Evolutionary conservation across 2,113 vertebrate genomes (phyloP), one percentile per base, ranked within the genome.

Genomic region (Leucoraja erinaceus): DNA sequence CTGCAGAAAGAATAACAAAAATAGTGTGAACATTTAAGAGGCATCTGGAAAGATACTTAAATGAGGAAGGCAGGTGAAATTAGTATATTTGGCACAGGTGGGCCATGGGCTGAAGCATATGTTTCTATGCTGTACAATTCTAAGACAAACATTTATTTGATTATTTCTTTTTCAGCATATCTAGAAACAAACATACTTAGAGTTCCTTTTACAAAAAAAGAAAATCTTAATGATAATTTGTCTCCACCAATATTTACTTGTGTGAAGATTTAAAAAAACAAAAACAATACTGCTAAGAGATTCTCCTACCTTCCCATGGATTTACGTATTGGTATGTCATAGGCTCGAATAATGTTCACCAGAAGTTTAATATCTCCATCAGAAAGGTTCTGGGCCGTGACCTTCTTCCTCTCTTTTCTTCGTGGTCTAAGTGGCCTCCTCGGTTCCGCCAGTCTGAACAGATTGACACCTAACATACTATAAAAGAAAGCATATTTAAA

Each of bases 341-440:
- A 99, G 31, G 98, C 99, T 94, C 98, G 95, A 94, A 98, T 92
- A 79, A 99, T 94, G 95, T 98, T 99, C 94, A 99, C 95, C 92
- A 99, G 95, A 93, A 99, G 95, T 91, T 96, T 98, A 92, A 99
- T 95, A 95, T 99, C 98, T 83, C 99, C 98, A 47, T 99, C 98
- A 0, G 97, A 97, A 94, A 99, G 96, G 94, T 98, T 99, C 94
- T 99, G 99, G 72, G 97, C 97, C 0, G 98, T 98, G 93, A 99
- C 97, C 95, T 99, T 99, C 96, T 98, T 99, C 93, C 98, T 97
- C 86, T 99, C 98, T 93, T 98, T 99, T 94, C 98, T 97, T 95
- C 95, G 96, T 63, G 99, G 98, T 93, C 97, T 98, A 94, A 99
- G 95, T 0, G 98, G 98, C 16, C 99, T 97, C 94, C 98, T 99